phyloP scores from a whole-genome alignment of 2,797 vertebrate genomes.

The Chaetodon trifasciatus region DNA sequence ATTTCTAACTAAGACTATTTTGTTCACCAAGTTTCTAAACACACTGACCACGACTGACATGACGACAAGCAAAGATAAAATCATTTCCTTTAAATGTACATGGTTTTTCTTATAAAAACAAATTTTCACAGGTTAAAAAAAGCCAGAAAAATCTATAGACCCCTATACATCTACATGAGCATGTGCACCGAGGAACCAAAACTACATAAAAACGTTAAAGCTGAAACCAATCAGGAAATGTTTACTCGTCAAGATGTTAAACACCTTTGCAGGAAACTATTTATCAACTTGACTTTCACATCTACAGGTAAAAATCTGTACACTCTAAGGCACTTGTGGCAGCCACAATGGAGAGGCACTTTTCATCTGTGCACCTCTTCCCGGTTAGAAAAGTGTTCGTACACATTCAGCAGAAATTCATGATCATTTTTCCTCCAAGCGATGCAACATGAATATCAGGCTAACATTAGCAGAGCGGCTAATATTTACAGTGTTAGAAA shows the following conservation, averaged over 20 bases:
- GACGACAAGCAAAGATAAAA: slow-evolving; percentile 22
- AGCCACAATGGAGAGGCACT: slow-evolving; percentile 71
- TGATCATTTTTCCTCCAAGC: slow-evolving; percentile 5
- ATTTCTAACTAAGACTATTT: slow-evolving; percentile 10
- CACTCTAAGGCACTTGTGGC: slow-evolving; percentile 83
- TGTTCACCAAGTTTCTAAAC: slow-evolving; percentile 30
- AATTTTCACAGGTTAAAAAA: slow-evolving; percentile 46
- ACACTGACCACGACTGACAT: neutral
- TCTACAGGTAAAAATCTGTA: slow-evolving; percentile 66
- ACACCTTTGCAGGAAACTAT: slow-evolving; percentile 5
- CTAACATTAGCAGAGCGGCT: slow-evolving; percentile 22
- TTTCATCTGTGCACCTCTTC: slow-evolving; percentile 30
- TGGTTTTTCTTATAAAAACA: slow-evolving; percentile 19
- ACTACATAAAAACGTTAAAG: slow-evolving; percentile 6
- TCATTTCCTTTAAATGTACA: slow-evolving; percentile 46
- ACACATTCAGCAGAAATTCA: slow-evolving; percentile 43
- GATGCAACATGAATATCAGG: slow-evolving; percentile 38
- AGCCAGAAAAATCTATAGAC: slow-evolving; percentile 12
- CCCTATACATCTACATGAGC: slow-evolving; percentile 16
- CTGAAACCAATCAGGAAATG: slow-evolving; percentile 1
- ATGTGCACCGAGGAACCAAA: slow-evolving; percentile 8
- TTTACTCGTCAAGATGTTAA: slow-evolving; percentile 32
- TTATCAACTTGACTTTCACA: slow-evolving; percentile 31
- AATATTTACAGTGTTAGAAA: slow-evolving; percentile 63
- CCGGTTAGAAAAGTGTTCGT: slow-evolving; percentile 26